A percentile compares a stretch with the other conserved stretches of the same genome.
Evolutionary conservation across 2,888 invertebrate species (phyloP).

Genomic region (Labia minor): DNA sequence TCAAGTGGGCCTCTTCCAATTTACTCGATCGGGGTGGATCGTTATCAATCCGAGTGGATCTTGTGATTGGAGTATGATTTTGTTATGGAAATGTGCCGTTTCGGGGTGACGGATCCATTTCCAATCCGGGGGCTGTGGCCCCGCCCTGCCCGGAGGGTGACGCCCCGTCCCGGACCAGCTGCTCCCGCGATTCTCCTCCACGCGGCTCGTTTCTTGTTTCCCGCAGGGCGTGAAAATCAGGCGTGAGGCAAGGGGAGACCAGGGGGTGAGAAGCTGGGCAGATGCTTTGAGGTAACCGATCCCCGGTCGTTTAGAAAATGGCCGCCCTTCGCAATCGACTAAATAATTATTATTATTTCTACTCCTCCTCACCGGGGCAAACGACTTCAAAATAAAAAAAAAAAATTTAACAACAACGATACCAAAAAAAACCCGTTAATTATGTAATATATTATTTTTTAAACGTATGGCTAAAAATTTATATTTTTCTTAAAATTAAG

Average conservation of each 20-base stretch:
- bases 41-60: too few relatives aligned
- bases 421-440: too few relatives aligned
- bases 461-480: too few relatives aligned
- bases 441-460: too few relatives aligned
- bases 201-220: neutral
- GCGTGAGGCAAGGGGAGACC: neutral
- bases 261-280: neutral
- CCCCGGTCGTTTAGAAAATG: neutral
- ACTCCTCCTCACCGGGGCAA: too few relatives aligned
- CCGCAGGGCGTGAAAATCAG: neutral
- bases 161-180: neutral
- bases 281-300: neutral
- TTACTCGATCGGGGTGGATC: neutral
- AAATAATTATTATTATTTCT: too few relatives aligned
- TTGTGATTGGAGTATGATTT: too few relatives aligned
- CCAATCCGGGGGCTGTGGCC: neutral
- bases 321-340: neutral
- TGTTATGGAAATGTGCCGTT: neutral
- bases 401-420: too few relatives aligned
- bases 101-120: neutral
- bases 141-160: neutral
- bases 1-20: neutral
- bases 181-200: neutral
- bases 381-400: too few relatives aligned
- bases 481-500: too few relatives aligned